Conservation (phyloP, 1,140 invertebrate species). For the Leptestheria dahalacensis region DNA sequence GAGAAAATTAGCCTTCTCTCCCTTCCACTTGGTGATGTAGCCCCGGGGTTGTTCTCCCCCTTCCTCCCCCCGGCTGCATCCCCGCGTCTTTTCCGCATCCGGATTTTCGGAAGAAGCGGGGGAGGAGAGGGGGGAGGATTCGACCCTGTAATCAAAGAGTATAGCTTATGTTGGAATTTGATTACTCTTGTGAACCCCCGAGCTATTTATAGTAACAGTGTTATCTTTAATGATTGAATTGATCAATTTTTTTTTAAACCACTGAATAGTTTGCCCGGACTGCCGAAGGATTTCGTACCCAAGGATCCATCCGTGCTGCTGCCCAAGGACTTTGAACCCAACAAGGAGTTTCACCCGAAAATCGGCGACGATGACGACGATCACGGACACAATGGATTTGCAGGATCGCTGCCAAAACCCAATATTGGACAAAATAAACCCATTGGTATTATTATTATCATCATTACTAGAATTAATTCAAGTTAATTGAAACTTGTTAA, state of each 20-base stretch:
- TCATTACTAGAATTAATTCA: not conserved
- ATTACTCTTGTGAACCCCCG: not conserved
- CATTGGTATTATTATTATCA: not conserved
- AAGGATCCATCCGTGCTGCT: conserved; percentile 15
- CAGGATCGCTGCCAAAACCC: not conserved
- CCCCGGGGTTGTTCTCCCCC: too few relatives aligned
- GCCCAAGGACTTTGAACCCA: conserved; percentile 16
- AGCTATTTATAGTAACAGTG: not conserved
- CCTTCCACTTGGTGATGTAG: too few relatives aligned
- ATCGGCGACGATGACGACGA: conserved; percentile 14
- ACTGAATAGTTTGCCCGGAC: conserved; percentile 12
- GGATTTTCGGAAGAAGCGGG: too few relatives aligned
- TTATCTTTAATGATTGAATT: not conserved
- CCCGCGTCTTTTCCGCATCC: too few relatives aligned
- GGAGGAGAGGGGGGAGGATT: too few relatives aligned
- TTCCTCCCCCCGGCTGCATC: too few relatives aligned
- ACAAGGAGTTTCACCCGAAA: conserved; percentile 16
- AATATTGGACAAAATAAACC: not conserved
- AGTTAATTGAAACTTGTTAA: not conserved
- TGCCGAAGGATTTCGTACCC: conserved; percentile 17
- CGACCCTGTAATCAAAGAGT: too few relatives aligned
- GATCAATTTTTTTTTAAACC: not conserved
- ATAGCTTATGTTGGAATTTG: not conserved
- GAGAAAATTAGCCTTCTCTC: too few relatives aligned
- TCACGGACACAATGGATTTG: not conserved